Conservation (phyloP, 1,140 invertebrate genomes). For the Leucophenga varia region DNA sequence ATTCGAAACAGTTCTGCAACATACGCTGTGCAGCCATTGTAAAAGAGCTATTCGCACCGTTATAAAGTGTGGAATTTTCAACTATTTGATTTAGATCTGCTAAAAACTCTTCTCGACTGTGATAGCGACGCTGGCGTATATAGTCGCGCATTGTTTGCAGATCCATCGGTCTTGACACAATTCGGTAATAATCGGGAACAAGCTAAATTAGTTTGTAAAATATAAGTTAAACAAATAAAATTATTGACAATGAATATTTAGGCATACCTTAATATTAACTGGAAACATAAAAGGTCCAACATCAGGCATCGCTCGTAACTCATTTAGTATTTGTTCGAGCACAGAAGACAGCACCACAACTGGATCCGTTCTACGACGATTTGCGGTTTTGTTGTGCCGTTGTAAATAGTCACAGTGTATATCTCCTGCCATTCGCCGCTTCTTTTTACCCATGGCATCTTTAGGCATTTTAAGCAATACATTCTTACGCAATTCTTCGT, state of each 20-base stretch:
- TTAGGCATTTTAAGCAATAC: slow-evolving; percentile 83
- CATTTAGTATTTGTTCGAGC: slow-evolving; percentile 90
- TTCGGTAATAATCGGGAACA: slow-evolving; percentile 92
- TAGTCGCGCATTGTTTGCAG: slow-evolving; percentile 95
- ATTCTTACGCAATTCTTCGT: slow-evolving; percentile 75
- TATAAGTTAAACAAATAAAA: slow-evolving; percentile 5
- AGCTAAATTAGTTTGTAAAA: slow-evolving; percentile 56
- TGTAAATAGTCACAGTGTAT: slow-evolving; percentile 93
- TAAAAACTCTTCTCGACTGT: slow-evolving; percentile 90
- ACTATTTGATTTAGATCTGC: slow-evolving; percentile 95
- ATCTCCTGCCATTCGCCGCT: slow-evolving; percentile 68
- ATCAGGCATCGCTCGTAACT: slow-evolving; percentile 89
- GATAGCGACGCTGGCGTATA: slow-evolving; percentile 88
- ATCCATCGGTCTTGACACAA: slow-evolving; percentile 94
- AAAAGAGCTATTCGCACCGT: slow-evolving; percentile 83
- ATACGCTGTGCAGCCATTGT: slow-evolving; percentile 85
- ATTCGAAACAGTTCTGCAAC: slow-evolving; percentile 82
- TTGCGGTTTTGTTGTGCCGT: slow-evolving; percentile 81
- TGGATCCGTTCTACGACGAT: slow-evolving; percentile 93
- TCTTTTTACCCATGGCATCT: slow-evolving; percentile 71
- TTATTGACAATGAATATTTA: not conserved
- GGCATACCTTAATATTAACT: slow-evolving; percentile 82
- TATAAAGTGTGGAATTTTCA: slow-evolving; percentile 92
- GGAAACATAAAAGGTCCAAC: slow-evolving; percentile 92
- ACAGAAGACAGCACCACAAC: slow-evolving; percentile 92